Base-by-base conservation (phyloP, 92 coral and sea anemone species). In the Paramuricea clavata region DNA sequence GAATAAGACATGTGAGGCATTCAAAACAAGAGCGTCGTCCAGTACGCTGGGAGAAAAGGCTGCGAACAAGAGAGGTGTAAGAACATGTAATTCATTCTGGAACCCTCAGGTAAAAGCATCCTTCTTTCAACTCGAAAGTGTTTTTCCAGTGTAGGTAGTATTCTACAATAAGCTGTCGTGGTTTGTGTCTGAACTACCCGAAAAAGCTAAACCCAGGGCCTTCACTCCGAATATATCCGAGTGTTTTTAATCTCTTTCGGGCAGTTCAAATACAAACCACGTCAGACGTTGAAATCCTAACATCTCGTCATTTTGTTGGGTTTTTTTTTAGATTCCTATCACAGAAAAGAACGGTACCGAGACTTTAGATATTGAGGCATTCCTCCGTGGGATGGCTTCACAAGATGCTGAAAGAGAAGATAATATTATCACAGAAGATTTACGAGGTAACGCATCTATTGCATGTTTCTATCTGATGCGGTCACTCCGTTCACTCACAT, bases 1-100 rank as follows among this genome's bases (percentile, higher is more conserved):
- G 49, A 27, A 15, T 9, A 0, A 6, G 44, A 19, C 0, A 0
- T 59, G 84, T 60, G 25, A 36, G 11, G 36, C 0, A 35, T 17
- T 59, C 0, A 79, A 11, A 8, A 79, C 71, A n/a, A 79, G 25
- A 41, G 27, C 21, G 5, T 6, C 1, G 1, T 79, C 84, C 1
- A 79, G 84, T 79, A 73, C 26, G 1, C 16, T 61, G 32, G 69
- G 42, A 13, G 74, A 79, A 7, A 34, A 22, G 0, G 84, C 73
- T 6, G 74, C 59, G 0, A 57, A 57, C 17, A 79, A 61, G 27
- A 19, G 16, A 5, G 84, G 73, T 0, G 56, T 79, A 9, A 79
- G 84, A 79, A 79, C 84, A 9, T 79, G 84, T 22, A 79, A 79
- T 19, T 79, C 84, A 15, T 79, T 33, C 47, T 79, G 84, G 84